phyloP scores from a whole-genome alignment of 2,113 vertebrate genomes.

The Tenrec ecaudatus region DNA sequence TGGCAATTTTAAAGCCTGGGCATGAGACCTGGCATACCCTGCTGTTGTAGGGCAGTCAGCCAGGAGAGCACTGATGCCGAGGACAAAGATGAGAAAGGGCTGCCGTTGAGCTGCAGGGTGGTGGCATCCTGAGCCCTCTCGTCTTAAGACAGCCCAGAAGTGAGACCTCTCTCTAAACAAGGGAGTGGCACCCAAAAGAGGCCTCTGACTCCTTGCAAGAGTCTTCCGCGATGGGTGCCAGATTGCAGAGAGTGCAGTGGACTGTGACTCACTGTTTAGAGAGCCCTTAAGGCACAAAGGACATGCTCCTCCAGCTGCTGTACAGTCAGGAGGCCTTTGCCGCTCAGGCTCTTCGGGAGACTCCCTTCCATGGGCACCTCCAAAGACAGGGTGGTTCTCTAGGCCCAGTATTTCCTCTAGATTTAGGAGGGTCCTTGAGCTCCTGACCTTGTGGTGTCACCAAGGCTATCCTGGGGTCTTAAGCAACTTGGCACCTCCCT shows the following conservation, averaged over 20 bases:
- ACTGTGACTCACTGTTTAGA: fast-evolving
- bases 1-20: no score
- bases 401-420: no score
- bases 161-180: neutral
- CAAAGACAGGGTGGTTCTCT: neutral
- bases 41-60: neutral
- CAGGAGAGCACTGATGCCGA: neutral
- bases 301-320: neutral
- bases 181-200: neutral
- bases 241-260: neutral
- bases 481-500: fast-evolving
- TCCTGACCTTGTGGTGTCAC: neutral
- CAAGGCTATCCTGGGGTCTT: neutral
- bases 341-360: neutral
- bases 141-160: no score
- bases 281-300: neutral
- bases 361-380: fast-evolving
- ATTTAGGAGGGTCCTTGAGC: neutral
- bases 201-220: neutral
- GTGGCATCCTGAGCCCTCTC: neutral
- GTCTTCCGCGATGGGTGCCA: neutral
- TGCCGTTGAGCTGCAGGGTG: no score
- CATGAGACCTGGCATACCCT: neutral
- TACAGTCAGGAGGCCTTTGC: neutral
- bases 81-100: neutral